Evolutionary conservation across 2,888 invertebrate species (phyloP).

Genomic region (Acleris sparsana): DNA sequence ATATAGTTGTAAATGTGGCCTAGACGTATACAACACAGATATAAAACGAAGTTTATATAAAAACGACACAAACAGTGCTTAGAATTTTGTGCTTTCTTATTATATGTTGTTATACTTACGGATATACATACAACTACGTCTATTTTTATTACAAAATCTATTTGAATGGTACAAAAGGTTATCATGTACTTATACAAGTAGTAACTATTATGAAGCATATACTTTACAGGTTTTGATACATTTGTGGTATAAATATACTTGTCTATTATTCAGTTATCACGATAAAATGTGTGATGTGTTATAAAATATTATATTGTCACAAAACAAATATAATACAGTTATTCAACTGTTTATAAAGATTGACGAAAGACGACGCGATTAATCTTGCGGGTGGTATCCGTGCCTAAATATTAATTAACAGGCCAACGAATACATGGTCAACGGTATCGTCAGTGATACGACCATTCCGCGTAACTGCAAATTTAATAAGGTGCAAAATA

Average conservation of each 20-base stretch:
- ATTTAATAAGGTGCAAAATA: too few relatives aligned
- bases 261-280: slow-evolving; percentile 25
- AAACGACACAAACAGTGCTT: slow-evolving; percentile 66
- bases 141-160: slow-evolving; percentile 65
- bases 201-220: slow-evolving; percentile 33
- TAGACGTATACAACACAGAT: slow-evolving; percentile 69
- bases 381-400: too few relatives aligned
- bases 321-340: too few relatives aligned
- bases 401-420: too few relatives aligned
- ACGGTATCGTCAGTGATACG: too few relatives aligned
- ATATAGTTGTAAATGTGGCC: slow-evolving; percentile 47
- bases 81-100: slow-evolving; percentile 70
- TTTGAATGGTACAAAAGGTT: slow-evolving; percentile 67
- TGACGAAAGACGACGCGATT: too few relatives aligned
- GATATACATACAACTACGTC: slow-evolving; percentile 56
- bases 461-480: too few relatives aligned
- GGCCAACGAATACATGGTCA: too few relatives aligned
- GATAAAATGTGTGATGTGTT: not conserved
- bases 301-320: not conserved
- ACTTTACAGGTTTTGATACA: slow-evolving; percentile 40
- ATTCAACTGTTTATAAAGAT: too few relatives aligned
- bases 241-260: slow-evolving; percentile 38
- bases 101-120: slow-evolving; percentile 43
- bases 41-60: slow-evolving; percentile 51
- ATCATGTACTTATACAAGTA: slow-evolving; percentile 40